These are phyloP conservation scores for Papilio dardanus DNA, from an alignment of 1,140 invertebrate genomes.

Conservation along the genomic window DNA sequence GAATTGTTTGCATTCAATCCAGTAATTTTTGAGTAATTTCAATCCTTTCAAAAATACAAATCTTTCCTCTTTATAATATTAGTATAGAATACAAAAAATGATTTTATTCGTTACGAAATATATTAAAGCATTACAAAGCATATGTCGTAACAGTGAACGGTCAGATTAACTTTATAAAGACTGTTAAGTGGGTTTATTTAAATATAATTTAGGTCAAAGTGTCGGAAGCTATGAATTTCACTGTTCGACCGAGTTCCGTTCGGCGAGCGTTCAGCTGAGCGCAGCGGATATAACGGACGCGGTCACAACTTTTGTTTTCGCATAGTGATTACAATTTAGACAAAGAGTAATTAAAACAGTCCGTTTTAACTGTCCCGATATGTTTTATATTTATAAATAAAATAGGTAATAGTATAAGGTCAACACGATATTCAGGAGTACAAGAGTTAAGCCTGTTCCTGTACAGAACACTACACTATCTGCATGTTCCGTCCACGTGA, in stretches of 20 bases:
- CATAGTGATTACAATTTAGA: constrained; percentile 48
- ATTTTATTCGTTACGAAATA: not conserved
- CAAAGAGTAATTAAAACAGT: constrained; percentile 18
- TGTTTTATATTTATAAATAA: no score
- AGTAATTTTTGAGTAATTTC: no score
- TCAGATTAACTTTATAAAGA: constrained; percentile 15
- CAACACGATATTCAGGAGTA: no score
- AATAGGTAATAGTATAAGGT: no score
- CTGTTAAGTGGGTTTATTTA: constrained; percentile 26
- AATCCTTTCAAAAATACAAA: no score
- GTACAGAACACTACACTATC: no score
- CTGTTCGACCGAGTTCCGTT: constrained; percentile 52
- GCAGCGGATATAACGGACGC: constrained; percentile 62
- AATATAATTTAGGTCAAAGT: constrained; percentile 46
- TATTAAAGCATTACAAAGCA: constrained; percentile 6
- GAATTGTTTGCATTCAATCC: no score
- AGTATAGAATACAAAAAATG: not conserved
- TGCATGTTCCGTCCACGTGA: no score
- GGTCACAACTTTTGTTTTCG: constrained; percentile 58
- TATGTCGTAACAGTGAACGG: constrained; percentile 7
- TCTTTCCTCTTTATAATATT: no score
- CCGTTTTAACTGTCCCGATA: constrained; percentile 5
- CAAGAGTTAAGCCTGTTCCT: no score
- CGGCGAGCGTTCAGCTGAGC: constrained; percentile 31
- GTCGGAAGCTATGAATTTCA: constrained; percentile 53